These are phyloP conservation scores for Seira sanloemensis DNA, from an alignment of 2,888 invertebrate species.

Conservation along the genomic window DNA sequence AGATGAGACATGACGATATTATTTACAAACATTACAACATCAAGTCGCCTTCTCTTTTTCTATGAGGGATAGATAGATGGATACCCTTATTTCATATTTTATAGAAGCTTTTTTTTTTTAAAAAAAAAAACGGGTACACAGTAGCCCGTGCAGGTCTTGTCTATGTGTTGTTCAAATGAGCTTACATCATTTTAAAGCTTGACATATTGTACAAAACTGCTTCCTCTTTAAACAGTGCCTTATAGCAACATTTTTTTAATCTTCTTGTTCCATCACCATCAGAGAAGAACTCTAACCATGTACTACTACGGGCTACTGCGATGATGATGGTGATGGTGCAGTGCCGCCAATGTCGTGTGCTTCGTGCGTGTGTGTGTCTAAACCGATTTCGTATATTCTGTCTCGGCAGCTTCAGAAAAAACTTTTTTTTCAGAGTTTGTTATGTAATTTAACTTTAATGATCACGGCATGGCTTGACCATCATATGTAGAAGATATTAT, in stretches of 20 bases:
- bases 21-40: background rate
- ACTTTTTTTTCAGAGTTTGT: constrained; percentile 22
- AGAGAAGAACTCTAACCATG: too few relatives aligned
- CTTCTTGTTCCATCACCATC: background rate
- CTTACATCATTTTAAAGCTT: background rate
- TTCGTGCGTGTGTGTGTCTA: background rate
- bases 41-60: background rate
- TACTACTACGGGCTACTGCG: too few relatives aligned
- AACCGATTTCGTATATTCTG: background rate
- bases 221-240: background rate
- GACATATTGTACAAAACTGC: background rate
- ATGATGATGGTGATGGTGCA: too few relatives aligned
- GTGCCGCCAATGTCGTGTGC: background rate
- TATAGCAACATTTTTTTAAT: background rate
- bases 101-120: background rate
- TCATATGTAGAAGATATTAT: too few relatives aligned
- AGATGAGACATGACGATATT: background rate
- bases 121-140: background rate
- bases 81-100: background rate
- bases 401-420: background rate
- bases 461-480: constrained; percentile 60
- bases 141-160: background rate
- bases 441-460: constrained; percentile 62
- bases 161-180: background rate
- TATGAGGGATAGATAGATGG: too few relatives aligned